Percentiles rank a stretch among this genome's conserved stretches.
Evolutionary conservation across 2,888 invertebrate species (phyloP).

Genomic region (Amblyjoppa proteus): DNA sequence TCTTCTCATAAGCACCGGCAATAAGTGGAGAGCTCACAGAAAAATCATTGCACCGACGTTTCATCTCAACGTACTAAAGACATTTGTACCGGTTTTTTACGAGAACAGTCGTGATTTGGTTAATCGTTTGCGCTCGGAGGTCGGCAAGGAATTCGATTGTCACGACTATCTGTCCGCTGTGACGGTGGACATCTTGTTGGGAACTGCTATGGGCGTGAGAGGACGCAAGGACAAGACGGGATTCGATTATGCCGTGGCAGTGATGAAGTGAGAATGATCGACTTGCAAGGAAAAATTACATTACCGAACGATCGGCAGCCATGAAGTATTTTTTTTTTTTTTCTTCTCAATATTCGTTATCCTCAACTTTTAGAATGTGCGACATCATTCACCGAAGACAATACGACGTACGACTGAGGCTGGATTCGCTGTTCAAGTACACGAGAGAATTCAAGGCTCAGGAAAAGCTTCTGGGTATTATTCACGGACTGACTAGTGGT

Average conservation of each 20-base stretch:
- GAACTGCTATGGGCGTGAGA: constrained; percentile 87
- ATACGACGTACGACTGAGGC: constrained; percentile 85
- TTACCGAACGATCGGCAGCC: neutral
- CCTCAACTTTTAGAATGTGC: constrained; percentile 85
- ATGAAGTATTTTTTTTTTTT: neutral
- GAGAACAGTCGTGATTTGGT: constrained; percentile 85
- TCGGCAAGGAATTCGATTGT: constrained; percentile 85
- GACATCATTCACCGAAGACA: constrained; percentile 86
- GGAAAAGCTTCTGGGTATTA: constrained; percentile 83
- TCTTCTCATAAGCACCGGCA: constrained; percentile 83
- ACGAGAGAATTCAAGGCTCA: constrained; percentile 85
- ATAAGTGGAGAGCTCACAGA: constrained; percentile 86
- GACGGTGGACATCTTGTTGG: constrained; percentile 86
- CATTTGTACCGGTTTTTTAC: constrained; percentile 86
- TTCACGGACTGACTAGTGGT: constrained; percentile 85
- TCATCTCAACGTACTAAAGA: constrained; percentile 86
- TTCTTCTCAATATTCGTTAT: neutral
- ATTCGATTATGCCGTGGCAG: constrained; percentile 86
- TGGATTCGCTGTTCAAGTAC: constrained; percentile 85
- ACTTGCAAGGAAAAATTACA: neutral
- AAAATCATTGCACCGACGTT: constrained; percentile 87
- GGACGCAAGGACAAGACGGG: constrained; percentile 85
- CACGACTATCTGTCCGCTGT: constrained; percentile 86
- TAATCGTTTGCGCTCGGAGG: constrained; percentile 81
- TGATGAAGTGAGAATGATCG: constrained; percentile 86